Base-by-base conservation (phyloP, 2,888 invertebrate genomes). In the Meandrusa payeni region DNA sequence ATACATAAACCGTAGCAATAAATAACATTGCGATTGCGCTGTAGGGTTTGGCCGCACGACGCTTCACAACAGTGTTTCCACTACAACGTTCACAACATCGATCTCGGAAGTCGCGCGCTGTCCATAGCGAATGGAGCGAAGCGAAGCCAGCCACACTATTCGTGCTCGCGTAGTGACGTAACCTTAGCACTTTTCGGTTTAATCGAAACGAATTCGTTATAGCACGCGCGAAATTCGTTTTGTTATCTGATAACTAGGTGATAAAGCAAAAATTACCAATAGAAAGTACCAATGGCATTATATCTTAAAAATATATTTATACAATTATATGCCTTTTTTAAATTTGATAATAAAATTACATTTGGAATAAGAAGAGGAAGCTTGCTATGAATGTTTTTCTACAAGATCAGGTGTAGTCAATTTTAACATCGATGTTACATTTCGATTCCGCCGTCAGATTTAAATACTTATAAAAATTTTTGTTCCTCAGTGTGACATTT, bases 31-130 rank as follows among this genome's bases (percentile, higher is more conserved):
- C 69, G 59, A 67, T 69, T 57, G 59, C 67, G 65, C 60, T 63
- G 53, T 61, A 59, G 58, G 61, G 64, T 71, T 76, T 66, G 65
- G 67, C 73, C 44, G 28, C 67, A 70, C 65, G 61, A 75, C 69
- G 75, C 71, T 72, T 65, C 64, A 66, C 69, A 69, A 75, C 69
- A 69, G 68, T 70, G 67, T 69, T 69, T 65, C 64, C 57, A 67
- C 54, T 50, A 48, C 51, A 50, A 54, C 63, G 63, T 56, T 54
- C 55, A 58, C 55, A 64, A 73, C 75, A 79, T 79, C 77, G 77
- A 71, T 71, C 68, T 74, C 63, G 61, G 62, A 64, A 52, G 52
- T 53, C 64, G 59, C 61, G 55, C 47, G n/a, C 44, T 15, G 28
- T 22, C 57, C 53, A 52, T 55, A 46, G 53, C 57, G 61, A 60